phyloP scores from a whole-genome alignment of 2,888 invertebrate species.

The Hypselothyrea guttata region DNA sequence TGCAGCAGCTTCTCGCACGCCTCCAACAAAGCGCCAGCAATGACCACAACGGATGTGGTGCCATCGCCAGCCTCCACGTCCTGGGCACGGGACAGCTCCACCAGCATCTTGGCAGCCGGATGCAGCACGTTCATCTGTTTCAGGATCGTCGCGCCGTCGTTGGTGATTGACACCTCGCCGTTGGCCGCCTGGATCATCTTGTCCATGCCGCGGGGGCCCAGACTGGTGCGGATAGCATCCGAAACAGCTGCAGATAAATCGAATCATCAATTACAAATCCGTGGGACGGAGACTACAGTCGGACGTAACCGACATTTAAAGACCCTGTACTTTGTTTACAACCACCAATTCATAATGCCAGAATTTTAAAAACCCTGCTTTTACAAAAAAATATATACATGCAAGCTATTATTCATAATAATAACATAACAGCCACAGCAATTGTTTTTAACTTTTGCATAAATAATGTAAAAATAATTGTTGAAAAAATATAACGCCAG shows the following conservation, averaged over 20 bases:
- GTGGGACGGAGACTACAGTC: too few species aligned
- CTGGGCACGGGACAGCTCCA: slow-evolving; percentile 98
- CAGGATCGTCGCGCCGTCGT: slow-evolving; percentile 99
- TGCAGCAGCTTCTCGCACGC: slow-evolving; percentile 95
- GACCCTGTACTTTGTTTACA: too few species aligned
- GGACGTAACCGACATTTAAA: too few species aligned
- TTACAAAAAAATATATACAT: too few species aligned
- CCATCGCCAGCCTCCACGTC: slow-evolving; percentile 99
- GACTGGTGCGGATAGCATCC: slow-evolving; percentile 98
- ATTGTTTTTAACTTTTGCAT: too few species aligned
- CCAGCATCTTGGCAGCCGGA: slow-evolving; percentile 99
- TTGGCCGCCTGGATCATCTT: slow-evolving; percentile 99
- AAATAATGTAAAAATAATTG: too few species aligned
- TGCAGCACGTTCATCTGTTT: slow-evolving; percentile 99
- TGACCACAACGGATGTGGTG: slow-evolving; percentile 98
- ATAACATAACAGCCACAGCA: too few species aligned
- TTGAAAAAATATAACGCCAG: too few species aligned
- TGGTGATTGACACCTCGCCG: slow-evolving; percentile 99
- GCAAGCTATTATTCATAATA: too few species aligned
- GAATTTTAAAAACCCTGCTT: too few species aligned
- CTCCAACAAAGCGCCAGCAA: slow-evolving; percentile 97
- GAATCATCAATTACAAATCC: too few species aligned
- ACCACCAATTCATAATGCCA: slow-evolving; percentile 1
- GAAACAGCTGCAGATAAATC: slow-evolving; percentile 94
- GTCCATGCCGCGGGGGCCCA: slow-evolving; percentile 99